Percentiles rank a stretch among this genome's conserved stretches.
Conservation (phyloP, 1,140 invertebrate species). For the Macrotrachela quadricornifera region DNA sequence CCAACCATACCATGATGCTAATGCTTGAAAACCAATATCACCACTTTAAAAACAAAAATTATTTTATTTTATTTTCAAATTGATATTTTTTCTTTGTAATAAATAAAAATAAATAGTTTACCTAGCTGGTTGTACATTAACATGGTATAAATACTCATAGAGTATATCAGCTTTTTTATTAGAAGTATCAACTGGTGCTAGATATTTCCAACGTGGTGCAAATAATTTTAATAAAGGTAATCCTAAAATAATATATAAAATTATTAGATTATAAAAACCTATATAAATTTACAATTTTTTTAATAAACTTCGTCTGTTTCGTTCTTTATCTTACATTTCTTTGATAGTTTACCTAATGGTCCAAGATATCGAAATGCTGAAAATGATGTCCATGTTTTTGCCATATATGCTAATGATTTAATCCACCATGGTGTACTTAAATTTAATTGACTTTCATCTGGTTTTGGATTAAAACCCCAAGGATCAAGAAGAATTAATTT, state of each 20-base stretch:
- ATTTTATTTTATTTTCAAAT: too few species aligned
- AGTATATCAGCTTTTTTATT: neutral
- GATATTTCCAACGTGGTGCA: too few species aligned
- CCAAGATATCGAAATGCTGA: conserved; percentile 65
- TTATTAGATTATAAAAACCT: neutral
- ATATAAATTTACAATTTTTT: too few species aligned
- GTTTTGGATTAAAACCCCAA: conserved; percentile 69
- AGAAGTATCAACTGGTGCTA: too few species aligned
- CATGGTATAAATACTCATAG: conserved; percentile 65
- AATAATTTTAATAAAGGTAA: neutral
- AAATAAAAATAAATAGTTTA: too few species aligned
- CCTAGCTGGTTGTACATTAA: conserved; percentile 46
- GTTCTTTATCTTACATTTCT: too few species aligned
- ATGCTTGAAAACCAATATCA: conserved; percentile 69
- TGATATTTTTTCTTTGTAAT: too few species aligned
- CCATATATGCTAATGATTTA: conserved; percentile 27
- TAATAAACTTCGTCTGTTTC: too few species aligned
- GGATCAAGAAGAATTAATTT: conserved; percentile 83
- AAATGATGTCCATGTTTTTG: conserved; percentile 70
- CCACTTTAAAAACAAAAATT: conserved; percentile 45
- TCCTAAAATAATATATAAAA: neutral
- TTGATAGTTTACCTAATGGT: conserved; percentile 62
- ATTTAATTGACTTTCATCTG: conserved; percentile 26
- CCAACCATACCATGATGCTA: conserved; percentile 78
- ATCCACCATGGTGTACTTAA: conserved; percentile 49